Evolutionary conservation across 2,797 vertebrate species (phyloP), one percentile per base, ranked within the genome.

Genomic region (Lates japonicus): DNA sequence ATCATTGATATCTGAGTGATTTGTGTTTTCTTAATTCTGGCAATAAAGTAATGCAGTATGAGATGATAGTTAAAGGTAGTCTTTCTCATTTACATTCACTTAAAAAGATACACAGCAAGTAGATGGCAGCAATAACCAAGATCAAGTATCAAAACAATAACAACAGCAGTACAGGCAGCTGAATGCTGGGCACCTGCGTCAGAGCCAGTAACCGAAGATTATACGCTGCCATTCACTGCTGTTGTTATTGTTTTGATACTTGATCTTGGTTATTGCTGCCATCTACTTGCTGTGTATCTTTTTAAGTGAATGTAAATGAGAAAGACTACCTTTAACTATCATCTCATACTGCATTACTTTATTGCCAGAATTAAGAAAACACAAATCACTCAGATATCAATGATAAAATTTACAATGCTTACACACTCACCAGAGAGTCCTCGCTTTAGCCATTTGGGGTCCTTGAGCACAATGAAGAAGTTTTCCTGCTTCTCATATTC

Each of bases 401-500:
- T 11, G 8, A 52, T 44, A 31, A 60, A 44, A 58, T 72, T 35
- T 33, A 20, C 82, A 67, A 46, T 17, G 16, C 29, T 17, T 12
- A 20, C 6, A 82, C 66, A 87, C 91, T 85, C 22, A 98, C 97
- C 97, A 89, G 97, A 98, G 73, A 97, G 93, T 44, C 97, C 97
- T 81, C 97, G 94, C 85, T 98, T 97, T 37, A 98, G 94, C 97
- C 97, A 98, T 78, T 96, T 96, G 0, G 98, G 98, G 78, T 97
- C 95, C 63, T 98, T 97, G 66, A 99, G 95, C 76, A 97, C 95
- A 0, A 99, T 94, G 88, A 95, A 98, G 94, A 99, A 99, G 75
- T 96, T 97, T 84, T 98, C 97, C 88, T 96, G 97, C 87, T 98
- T 98, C 89, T 99, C 97, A 17, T 97, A 98, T 90, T 98, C 97